phyloP scores from a whole-genome alignment of 2,888 invertebrate genomes.

The Morinoia aosen region DNA sequence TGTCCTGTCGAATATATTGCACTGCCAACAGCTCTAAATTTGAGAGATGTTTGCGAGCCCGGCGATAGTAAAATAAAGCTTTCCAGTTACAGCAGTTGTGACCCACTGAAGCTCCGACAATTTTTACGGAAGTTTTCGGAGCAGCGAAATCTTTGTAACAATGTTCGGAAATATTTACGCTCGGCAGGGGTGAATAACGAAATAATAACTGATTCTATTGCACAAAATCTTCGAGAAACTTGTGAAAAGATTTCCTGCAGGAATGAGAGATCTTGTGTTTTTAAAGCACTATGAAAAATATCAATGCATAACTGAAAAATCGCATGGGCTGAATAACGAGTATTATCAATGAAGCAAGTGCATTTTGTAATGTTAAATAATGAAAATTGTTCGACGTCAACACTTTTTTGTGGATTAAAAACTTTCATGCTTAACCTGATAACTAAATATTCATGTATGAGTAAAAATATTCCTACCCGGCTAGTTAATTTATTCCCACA shows the following conservation, averaged over 20 bases:
- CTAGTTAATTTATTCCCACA: background rate
- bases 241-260: background rate
- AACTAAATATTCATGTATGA: background rate
- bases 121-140: slow-evolving; percentile 12
- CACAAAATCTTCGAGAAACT: background rate
- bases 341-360: background rate
- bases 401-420: background rate
- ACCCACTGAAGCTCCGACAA: background rate
- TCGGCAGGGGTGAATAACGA: background rate
- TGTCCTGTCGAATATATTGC: slow-evolving; percentile 45
- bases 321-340: background rate
- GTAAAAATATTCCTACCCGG: background rate
- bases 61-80: background rate
- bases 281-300: background rate
- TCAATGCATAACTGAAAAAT: background rate
- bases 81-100: slow-evolving; percentile 18
- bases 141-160: background rate
- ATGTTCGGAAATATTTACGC: background rate
- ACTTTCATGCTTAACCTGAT: background rate
- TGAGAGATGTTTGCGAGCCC: slow-evolving; percentile 15
- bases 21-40: slow-evolving; percentile 26
- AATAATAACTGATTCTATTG: background rate
- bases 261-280: background rate
- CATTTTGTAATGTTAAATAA: background rate
- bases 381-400: background rate